Evolutionary conservation across 2,797 vertebrate species (phyloP), one percentile per base, ranked within the genome.

Genomic region (Mareca penelope): DNA sequence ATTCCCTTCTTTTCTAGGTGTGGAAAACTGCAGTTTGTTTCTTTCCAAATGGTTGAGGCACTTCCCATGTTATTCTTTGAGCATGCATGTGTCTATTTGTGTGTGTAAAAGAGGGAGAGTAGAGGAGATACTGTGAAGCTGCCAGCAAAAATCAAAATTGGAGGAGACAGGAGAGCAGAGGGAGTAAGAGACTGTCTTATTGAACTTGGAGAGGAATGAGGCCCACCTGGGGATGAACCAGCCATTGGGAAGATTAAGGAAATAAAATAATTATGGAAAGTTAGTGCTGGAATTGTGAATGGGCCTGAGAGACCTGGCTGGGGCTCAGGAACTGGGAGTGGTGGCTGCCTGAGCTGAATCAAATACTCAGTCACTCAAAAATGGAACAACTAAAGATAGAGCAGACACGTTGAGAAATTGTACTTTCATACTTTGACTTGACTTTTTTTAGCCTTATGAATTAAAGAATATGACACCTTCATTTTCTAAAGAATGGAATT

Each of bases 211-310:
- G 81, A 89, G 95, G 93, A 97, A 87, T 96, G n/a, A 79, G 90
- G 93, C 91, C 96, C 97, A 96, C 90, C 95, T 97, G 94, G 91
- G 96, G 95, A 93, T 91, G 90, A 96, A 97, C 78, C 88, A 97
- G 94, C 95, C 88, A 89, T 94, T 95, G 96, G 96, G 91, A 97
- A 97, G 96, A 97, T 97, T 96, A 97, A 97, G 96, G 95, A 97
- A 98, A 97, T 97, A 98, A 97, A 98, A 96, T 97, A 95, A 97
- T 97, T 97, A 96, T 93, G 95, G 92, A 97, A 96, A 97, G 96
- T 92, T 94, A 94, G 86, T 96, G 89, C 96, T 97, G 95, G 95
- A 97, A 96, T 97, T 97, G 97, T 97, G 95, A 97, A 97, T 96
- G 85, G 95, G 84, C 95, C 95, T 96, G 94, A 56, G 82, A 97